A percentile compares a stretch with the other conserved stretches of the same genome.
These are phyloP conservation scores for Drosophila malerkotliana DNA, from an alignment of 1,140 invertebrate species.

Conservation along the genomic window DNA sequence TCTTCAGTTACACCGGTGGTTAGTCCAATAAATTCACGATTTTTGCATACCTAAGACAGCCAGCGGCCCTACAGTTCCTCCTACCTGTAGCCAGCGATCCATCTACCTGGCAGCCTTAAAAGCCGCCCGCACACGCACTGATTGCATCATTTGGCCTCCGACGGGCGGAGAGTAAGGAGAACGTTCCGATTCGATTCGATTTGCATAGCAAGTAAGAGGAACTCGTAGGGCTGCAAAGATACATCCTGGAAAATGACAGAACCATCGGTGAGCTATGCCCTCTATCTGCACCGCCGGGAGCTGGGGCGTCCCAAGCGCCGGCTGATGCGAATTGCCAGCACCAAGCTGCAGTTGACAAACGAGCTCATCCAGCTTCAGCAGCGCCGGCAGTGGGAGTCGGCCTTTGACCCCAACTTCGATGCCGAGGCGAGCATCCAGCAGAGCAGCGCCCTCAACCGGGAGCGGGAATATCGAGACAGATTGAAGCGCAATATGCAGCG, in stretches of 20 bases:
- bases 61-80: not conserved
- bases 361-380: slow-evolving; percentile 54
- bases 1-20: slow-evolving; percentile 27
- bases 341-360: slow-evolving; percentile 65
- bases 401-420: slow-evolving; percentile 29
- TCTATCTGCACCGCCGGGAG: slow-evolving; percentile 59
- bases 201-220: slow-evolving; percentile 15
- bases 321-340: slow-evolving; percentile 53
- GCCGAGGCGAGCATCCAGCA: slow-evolving; percentile 41
- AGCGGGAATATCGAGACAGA: slow-evolving; percentile 53
- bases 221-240: no score
- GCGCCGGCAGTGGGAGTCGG: slow-evolving; percentile 45
- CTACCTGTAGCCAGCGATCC: slow-evolving; percentile 2
- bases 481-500: slow-evolving; percentile 47
- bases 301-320: slow-evolving; percentile 51
- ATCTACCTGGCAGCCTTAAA: slow-evolving; percentile 57
- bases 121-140: slow-evolving; percentile 31
- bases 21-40: slow-evolving; percentile 38
- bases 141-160: slow-evolving; percentile 67
- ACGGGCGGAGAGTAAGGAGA: slow-evolving; percentile 22
- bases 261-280: slow-evolving; percentile 57
- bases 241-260: slow-evolving; percentile 9
- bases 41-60: slow-evolving; percentile 28
- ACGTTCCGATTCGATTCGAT: slow-evolving; percentile 20
- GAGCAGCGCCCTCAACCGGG: slow-evolving; percentile 43